Evolutionary conservation across 2,797 vertebrate species (phyloP), one percentile per base, ranked within the genome.

Genomic region (Astyanax mexicanus): DNA sequence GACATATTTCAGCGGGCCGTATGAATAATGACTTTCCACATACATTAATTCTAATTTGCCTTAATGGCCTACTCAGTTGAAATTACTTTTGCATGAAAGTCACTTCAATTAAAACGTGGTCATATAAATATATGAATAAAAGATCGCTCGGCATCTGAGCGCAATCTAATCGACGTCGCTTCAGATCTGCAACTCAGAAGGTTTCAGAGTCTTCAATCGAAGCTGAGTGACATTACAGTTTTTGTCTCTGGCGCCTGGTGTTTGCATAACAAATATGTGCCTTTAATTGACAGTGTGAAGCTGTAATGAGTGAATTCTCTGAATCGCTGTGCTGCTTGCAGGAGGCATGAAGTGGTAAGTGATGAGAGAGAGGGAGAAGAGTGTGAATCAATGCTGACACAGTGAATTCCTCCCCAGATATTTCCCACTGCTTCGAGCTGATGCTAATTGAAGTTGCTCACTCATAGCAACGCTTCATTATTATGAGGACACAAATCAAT

Each of bases 51-150:
- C 72, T 87, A 78, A 81, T 84, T 83, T 54, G 0, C 81, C 78
- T 37, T 88, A 90, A 89, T 85, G 83, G 78, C 25, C 75, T 65
- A 70, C 81, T 87, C 70, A 0, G 74, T 83, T 38, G 84, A 81
- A 85, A 89, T 87, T 83, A 85, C 62, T 70, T 86, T 81, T 75
- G 86, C 84, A 86, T 88, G 86, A 92, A 91, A 91, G 89, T 90
- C 88, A 86, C 87, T 90, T 84, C 85, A 88, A 89, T 91, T 90
- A 91, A 88, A 87, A 88, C 77, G 70, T 72, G 79, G 82, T 81
- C 77, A 85, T 80, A 86, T 84, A 84, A 86, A 86, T 84, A 84
- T 72, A 83, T 82, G 82, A 86, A 75, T 55, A 57, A 38, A 73
- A 81, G 75, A 79, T 17, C 78, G 83, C 80, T 76, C 83, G 86